phyloP scores from a whole-genome alignment of 2,797 vertebrate species.

The Cryptoprocta ferox region DNA sequence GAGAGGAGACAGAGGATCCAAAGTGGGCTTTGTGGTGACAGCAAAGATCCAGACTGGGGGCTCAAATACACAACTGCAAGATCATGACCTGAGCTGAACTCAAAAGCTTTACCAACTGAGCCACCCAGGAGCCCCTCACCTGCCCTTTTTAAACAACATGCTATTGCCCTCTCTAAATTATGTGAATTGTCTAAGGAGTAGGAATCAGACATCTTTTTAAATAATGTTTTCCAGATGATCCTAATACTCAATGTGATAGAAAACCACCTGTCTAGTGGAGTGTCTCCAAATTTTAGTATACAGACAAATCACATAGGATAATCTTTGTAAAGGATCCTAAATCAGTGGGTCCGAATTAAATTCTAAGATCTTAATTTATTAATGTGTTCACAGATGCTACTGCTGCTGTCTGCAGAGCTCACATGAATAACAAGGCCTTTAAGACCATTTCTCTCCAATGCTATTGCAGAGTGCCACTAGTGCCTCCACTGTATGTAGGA shows the following conservation, averaged over 20 bases:
- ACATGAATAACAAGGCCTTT: neutral
- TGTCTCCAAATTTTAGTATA: neutral
- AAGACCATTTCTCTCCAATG: neutral
- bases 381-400: neutral
- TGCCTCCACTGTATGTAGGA: neutral
- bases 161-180: neutral
- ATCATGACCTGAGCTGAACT: too few species aligned
- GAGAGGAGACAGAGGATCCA: too few species aligned
- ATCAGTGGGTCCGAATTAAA: neutral
- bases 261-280: neutral
- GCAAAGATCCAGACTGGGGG: too few species aligned
- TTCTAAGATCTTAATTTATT: neutral
- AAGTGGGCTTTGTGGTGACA: too few species aligned
- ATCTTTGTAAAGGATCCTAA: neutral
- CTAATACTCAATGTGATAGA: neutral
- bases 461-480: neutral
- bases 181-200: neutral
- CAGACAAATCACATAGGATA: neutral
- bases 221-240: neutral
- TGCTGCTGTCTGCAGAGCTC: neutral
- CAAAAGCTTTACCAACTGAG: too few species aligned
- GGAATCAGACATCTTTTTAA: neutral
- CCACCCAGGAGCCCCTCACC: too few species aligned
- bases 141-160: neutral
- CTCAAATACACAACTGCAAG: too few species aligned